Evolutionary conservation across 1,140 invertebrate genomes (phyloP).

Genomic region (Chymomyza costata): DNA sequence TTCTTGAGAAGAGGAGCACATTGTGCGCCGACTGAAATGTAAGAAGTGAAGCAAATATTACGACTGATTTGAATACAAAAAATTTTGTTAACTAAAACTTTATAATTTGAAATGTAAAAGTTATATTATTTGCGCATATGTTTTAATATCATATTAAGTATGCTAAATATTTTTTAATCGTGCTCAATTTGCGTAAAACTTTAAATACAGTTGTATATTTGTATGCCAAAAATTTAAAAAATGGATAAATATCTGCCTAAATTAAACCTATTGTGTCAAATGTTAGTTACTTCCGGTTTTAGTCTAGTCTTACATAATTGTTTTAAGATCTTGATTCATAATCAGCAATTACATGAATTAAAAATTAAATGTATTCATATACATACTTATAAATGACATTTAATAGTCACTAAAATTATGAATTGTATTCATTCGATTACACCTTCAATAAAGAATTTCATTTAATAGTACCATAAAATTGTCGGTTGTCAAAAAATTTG

Average conservation of each 20-base stretch:
- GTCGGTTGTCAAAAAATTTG: too few relatives aligned
- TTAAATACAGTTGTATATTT: conserved; percentile 18
- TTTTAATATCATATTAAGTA: conserved; percentile 38
- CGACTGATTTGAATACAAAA: conserved; percentile 53
- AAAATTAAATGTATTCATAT: too few relatives aligned
- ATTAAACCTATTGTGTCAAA: conserved; percentile 16
- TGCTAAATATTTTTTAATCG: conserved; percentile 49
- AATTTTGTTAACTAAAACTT: conserved; percentile 23
- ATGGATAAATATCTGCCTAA: conserved; percentile 22
- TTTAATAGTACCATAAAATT: too few relatives aligned
- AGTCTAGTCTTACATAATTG: conserved; percentile 49
- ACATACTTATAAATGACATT: too few relatives aligned
- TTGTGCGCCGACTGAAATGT: conserved; percentile 53
- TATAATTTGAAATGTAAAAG: conserved; percentile 60
- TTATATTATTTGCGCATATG: conserved; percentile 32
- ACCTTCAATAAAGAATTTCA: too few relatives aligned
- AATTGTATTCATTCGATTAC: too few relatives aligned
- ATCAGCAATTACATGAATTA: too few relatives aligned
- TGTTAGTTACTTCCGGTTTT: too few relatives aligned
- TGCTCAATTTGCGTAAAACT: conserved; percentile 37
- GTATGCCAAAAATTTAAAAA: conserved; percentile 43
- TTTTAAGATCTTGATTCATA: conserved; percentile 37
- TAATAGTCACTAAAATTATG: too few relatives aligned
- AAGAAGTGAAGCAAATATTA: conserved; percentile 43
- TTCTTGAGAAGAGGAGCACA: conserved; percentile 3